These are phyloP conservation scores for Melanostigma gelatinosum DNA, from an alignment of 2,113 vertebrate genomes.

Conservation along the genomic window DNA sequence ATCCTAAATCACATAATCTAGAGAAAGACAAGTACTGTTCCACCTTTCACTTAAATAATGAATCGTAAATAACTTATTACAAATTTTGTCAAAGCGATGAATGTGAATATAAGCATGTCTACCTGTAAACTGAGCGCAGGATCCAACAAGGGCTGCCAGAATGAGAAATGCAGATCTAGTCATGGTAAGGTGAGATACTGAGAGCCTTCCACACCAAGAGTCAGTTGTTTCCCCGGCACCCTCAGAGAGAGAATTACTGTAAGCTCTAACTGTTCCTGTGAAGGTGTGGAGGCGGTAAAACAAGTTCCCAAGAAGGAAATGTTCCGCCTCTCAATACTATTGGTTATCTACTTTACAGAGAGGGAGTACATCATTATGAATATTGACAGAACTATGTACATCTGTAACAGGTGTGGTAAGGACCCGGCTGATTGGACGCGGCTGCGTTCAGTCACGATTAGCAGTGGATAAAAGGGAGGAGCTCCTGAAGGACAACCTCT, in stretches of 20 bases:
- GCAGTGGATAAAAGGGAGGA: no score
- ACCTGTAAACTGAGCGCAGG: slow-evolving; percentile 54
- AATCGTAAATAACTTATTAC: not conserved
- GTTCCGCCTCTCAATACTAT: not conserved
- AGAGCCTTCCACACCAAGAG: slow-evolving; percentile 24
- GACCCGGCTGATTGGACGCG: not conserved
- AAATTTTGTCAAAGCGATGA: not conserved
- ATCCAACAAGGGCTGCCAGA: slow-evolving; percentile 40
- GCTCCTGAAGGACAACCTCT: no score
- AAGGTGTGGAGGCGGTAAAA: not conserved
- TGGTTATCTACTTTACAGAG: not conserved
- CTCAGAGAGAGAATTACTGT: slow-evolving; percentile 31
- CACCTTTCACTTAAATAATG: not conserved
- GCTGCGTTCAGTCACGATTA: no score
- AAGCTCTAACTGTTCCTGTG: slow-evolving; percentile 14
- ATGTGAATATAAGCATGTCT: not conserved
- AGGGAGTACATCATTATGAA: not conserved
- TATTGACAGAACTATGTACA: not conserved
- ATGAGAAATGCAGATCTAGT: slow-evolving; percentile 36
- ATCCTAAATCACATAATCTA: not conserved
- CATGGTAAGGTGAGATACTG: slow-evolving; percentile 59
- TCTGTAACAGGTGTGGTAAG: no score
- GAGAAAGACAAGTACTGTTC: not conserved
- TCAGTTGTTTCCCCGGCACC: slow-evolving; percentile 17
- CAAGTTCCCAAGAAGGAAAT: not conserved